These are phyloP conservation scores for Coilia nasus DNA, from an alignment of 2,797 vertebrate species.

Conservation along the genomic window DNA sequence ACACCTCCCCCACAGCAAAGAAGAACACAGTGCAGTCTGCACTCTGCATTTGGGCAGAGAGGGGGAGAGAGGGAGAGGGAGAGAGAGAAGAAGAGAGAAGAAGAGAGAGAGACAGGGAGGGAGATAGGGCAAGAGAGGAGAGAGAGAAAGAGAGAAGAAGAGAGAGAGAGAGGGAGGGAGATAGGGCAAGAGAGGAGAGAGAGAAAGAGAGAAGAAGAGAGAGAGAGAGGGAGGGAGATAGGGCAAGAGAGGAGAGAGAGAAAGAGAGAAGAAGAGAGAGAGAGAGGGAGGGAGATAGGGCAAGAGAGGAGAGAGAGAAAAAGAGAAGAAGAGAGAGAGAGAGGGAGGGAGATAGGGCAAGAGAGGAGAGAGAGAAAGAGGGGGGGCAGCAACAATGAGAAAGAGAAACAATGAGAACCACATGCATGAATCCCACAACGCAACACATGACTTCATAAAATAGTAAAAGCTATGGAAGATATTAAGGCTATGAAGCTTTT, in stretches of 20 bases:
- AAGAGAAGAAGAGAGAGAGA: too few species aligned
- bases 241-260: too few species aligned
- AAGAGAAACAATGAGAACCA: not conserved
- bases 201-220: not conserved
- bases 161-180: too few species aligned
- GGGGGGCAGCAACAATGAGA: not conserved
- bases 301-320: too few species aligned
- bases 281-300: too few species aligned
- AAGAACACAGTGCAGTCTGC: slow-evolving; percentile 91
- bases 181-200: too few species aligned
- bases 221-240: too few species aligned
- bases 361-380: not conserved
- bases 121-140: too few species aligned
- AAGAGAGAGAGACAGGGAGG: too few species aligned
- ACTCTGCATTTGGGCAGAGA: slow-evolving; percentile 81
- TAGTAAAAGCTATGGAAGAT: not conserved
- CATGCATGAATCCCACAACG: not conserved
- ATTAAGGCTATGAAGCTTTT: not conserved
- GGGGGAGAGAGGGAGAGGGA: not conserved
- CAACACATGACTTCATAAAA: not conserved
- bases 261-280: too few species aligned
- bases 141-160: too few species aligned
- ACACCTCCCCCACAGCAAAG: slow-evolving; percentile 80
- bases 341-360: not conserved
- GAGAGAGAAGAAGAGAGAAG: not conserved